A percentile compares a stretch with the other conserved stretches of the same genome.
Conservation (phyloP, 2,113 vertebrate species). For the Neodontobutis hainanensis region DNA sequence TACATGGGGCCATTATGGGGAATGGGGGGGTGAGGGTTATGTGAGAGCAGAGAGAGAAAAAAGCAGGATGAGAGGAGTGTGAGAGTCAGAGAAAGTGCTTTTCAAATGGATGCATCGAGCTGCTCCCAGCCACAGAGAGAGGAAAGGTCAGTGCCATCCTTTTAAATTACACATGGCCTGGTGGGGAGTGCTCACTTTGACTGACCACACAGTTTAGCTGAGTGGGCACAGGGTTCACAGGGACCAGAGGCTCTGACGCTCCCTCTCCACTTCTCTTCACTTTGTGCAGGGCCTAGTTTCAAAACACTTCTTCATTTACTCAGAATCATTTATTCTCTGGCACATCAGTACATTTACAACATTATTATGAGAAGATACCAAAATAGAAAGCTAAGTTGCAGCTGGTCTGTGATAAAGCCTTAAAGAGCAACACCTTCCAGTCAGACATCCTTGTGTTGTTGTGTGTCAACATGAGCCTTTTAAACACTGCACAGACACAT, state of each 20-base stretch:
- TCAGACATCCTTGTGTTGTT: no score
- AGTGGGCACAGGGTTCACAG: conserved; percentile 38
- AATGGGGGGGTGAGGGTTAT: neutral
- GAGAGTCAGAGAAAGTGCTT: conserved; percentile 33
- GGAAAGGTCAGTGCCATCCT: conserved; percentile 59
- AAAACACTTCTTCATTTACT: no score
- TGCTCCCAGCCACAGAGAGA: conserved; percentile 42
- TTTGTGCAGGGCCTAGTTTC: neutral
- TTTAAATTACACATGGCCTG: conserved; percentile 61
- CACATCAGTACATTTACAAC: no score
- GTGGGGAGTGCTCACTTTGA: conserved; percentile 50
- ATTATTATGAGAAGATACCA: no score
- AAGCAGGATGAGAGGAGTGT: neutral
- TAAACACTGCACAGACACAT: no score
- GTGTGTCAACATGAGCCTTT: no score
- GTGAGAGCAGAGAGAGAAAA: conserved; percentile 13
- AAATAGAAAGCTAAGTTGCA: no score
- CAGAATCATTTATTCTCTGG: no score
- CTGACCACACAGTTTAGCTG: conserved; percentile 38
- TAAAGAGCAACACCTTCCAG: no score
- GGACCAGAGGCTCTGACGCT: neutral
- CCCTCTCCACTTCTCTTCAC: neutral
- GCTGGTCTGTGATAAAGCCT: no score
- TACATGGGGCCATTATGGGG: conserved; percentile 5
- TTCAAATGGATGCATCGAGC: conserved; percentile 51